Evolutionary conservation across 1,140 invertebrate species (phyloP).

Genomic region (Homalodisca vitripennis): DNA sequence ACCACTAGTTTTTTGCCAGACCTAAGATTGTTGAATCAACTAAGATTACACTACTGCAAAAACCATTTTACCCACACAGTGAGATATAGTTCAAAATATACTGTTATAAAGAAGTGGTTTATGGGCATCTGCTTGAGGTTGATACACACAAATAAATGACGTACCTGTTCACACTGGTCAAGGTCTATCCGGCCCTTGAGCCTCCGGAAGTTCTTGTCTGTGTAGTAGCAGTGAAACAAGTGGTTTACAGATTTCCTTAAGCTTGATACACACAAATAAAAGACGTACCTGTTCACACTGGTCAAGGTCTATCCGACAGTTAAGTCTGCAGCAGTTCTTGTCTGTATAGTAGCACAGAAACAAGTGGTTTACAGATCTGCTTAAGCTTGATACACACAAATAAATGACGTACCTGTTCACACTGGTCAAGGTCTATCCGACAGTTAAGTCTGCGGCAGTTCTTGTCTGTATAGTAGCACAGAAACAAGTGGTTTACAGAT

Average conservation of each 20-base stretch:
- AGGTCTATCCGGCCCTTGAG: slow-evolving; percentile 90
- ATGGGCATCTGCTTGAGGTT: too few relatives aligned
- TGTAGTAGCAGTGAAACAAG: slow-evolving; percentile 92
- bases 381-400: too few relatives aligned
- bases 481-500: slow-evolving; percentile 91
- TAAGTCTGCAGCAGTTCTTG: slow-evolving; percentile 77
- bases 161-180: slow-evolving; percentile 92
- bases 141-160: too few relatives aligned
- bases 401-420: slow-evolving; percentile 87
- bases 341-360: slow-evolving; percentile 93
- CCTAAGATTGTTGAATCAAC: too few relatives aligned
- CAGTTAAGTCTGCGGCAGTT: slow-evolving; percentile 85
- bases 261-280: too few relatives aligned
- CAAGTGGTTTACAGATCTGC: too few relatives aligned
- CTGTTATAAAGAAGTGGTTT: too few relatives aligned
- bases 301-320: slow-evolving; percentile 91
- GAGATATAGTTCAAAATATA: too few relatives aligned
- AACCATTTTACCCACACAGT: too few relatives aligned
- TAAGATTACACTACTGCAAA: too few relatives aligned
- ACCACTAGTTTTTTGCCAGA: too few relatives aligned
- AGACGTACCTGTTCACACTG: slow-evolving; percentile 95
- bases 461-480: slow-evolving; percentile 91
- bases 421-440: slow-evolving; percentile 90
- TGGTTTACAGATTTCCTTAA: too few relatives aligned
- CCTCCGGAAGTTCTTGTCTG: slow-evolving; percentile 79